A percentile compares a stretch with the other conserved stretches of the same genome.
Evolutionary conservation across 1,140 invertebrate genomes (phyloP).

Genomic region (Pachypeltis micranthus): DNA sequence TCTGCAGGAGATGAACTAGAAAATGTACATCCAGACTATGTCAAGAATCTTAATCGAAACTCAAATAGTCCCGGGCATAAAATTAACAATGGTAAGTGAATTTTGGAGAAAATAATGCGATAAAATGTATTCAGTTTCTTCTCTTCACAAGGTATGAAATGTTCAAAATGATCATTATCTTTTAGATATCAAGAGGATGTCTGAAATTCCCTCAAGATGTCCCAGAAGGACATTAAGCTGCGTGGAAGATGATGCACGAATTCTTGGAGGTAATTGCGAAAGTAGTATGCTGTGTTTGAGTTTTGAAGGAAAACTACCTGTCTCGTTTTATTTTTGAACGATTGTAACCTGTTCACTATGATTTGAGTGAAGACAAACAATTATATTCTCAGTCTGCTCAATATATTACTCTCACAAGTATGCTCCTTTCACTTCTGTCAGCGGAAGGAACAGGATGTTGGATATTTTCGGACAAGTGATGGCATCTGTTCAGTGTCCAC

Average conservation of each 20-base stretch:
- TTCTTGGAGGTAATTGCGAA: constrained; percentile 40
- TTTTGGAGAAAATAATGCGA: background rate
- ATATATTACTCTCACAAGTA: too few relatives aligned
- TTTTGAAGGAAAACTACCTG: background rate
- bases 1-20: constrained; percentile 87
- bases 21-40: constrained; percentile 74
- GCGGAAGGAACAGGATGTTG: too few relatives aligned
- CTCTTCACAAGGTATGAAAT: too few relatives aligned
- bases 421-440: too few relatives aligned
- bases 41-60: constrained; percentile 62
- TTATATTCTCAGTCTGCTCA: too few relatives aligned
- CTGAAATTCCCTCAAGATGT: constrained; percentile 17
- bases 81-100: constrained; percentile 66
- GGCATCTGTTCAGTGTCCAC: too few relatives aligned
- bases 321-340: too few relatives aligned
- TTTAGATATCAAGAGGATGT: constrained; percentile 36
- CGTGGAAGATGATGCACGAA: constrained; percentile 43
- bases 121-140: background rate
- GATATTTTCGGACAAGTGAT: too few relatives aligned
- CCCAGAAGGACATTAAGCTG: constrained; percentile 30
- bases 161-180: too few relatives aligned
- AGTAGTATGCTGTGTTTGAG: background rate
- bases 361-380: too few relatives aligned
- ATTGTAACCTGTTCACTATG: too few relatives aligned
- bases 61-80: constrained; percentile 48